A percentile compares a stretch with the other conserved stretches of the same genome.
Evolutionary conservation across 2,888 invertebrate genomes (phyloP).

Genomic region (Mystacides longicornis): DNA sequence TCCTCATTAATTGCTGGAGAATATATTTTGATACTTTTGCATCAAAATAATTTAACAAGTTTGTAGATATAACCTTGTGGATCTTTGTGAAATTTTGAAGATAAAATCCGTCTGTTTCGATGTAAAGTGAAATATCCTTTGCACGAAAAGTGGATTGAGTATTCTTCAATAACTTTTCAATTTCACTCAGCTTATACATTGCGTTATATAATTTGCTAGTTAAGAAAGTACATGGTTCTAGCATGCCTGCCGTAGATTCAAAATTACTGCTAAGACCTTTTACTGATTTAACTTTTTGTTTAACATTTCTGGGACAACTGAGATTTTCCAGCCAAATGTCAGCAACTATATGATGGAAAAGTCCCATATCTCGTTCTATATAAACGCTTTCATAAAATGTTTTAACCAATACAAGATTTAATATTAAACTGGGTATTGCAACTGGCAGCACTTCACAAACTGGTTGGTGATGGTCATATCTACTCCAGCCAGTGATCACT

Average conservation of each 20-base stretch:
- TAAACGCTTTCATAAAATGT: background rate
- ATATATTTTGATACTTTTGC: too few relatives aligned
- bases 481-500: conserved; percentile 65
- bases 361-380: background rate
- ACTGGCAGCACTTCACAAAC: conserved; percentile 58
- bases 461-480: conserved; percentile 59
- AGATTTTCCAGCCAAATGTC: background rate
- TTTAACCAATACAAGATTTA: conserved; percentile 47
- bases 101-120: too few relatives aligned
- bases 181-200: too few relatives aligned
- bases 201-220: too few relatives aligned
- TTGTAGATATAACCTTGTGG: too few relatives aligned
- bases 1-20: too few relatives aligned
- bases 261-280: background rate
- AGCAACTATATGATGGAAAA: background rate
- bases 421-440: conserved; percentile 54
- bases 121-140: too few relatives aligned
- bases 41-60: too few relatives aligned
- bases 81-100: too few relatives aligned
- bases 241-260: background rate
- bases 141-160: too few relatives aligned
- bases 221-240: too few relatives aligned
- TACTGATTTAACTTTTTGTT: background rate
- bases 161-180: too few relatives aligned
- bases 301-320: background rate